phyloP scores from a whole-genome alignment of 2,888 invertebrate genomes.

The Lepeophtheirus nordmannii region DNA sequence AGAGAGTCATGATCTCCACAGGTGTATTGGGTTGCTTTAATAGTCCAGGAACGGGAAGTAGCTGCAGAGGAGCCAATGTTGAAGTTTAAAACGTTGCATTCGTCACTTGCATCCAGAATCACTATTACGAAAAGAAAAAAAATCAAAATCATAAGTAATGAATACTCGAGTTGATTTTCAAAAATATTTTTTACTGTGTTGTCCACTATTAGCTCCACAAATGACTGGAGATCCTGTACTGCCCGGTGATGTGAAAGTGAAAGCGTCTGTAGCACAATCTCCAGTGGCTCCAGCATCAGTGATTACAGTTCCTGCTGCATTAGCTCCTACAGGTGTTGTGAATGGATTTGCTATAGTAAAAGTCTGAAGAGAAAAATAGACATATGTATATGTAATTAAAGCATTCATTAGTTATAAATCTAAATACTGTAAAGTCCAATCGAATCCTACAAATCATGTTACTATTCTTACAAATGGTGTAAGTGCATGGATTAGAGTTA shows the following conservation, averaged over 20 bases:
- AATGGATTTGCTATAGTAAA: neutral
- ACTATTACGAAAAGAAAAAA: neutral
- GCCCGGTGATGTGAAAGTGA: neutral
- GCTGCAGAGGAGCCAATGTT: neutral
- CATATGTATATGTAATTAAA: no score
- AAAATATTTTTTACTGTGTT: neutral
- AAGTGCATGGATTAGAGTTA: neutral
- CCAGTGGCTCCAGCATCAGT: neutral
- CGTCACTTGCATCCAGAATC: neutral
- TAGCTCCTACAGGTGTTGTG: neutral
- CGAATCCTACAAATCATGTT: neutral
- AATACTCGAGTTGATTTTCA: no score
- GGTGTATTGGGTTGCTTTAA: neutral
- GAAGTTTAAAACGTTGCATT: neutral
- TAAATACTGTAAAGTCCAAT: conserved; percentile 2
- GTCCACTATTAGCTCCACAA: neutral
- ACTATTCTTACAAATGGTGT: neutral
- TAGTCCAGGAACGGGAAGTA: neutral
- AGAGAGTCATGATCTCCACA: neutral
- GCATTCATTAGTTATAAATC: neutral
- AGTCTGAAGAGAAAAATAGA: neutral
- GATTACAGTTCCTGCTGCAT: neutral
- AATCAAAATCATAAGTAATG: neutral
- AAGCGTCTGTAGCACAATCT: neutral
- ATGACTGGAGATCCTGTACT: neutral